Evolutionary conservation across 2,888 invertebrate genomes (phyloP).

Genomic region (Lucinisca nassula): DNA sequence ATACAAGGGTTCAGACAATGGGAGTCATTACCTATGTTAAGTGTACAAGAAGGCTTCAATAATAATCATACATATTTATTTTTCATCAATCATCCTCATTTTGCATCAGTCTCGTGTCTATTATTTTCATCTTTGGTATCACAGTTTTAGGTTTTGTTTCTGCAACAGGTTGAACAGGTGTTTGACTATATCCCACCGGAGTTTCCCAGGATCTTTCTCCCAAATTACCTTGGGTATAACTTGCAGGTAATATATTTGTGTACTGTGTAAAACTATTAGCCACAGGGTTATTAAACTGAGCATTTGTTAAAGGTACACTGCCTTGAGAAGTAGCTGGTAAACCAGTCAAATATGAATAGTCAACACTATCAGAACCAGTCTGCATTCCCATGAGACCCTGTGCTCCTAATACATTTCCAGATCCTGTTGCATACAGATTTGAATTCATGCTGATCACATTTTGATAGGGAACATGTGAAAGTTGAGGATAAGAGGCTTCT

Average conservation of each 20-base stretch:
- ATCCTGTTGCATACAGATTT: neutral
- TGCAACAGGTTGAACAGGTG: constrained; percentile 13
- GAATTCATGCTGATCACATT: neutral
- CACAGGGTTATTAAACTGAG: neutral
- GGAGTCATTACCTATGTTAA: no score
- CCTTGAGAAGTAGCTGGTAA: neutral
- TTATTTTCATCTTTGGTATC: constrained; percentile 68
- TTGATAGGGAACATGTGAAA: neutral
- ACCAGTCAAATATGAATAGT: neutral
- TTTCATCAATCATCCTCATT: constrained; percentile 66
- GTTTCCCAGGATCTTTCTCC: no score
- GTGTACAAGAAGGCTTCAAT: no score
- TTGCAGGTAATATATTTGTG: neutral
- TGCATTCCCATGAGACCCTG: neutral
- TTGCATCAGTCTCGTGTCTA: constrained; percentile 80
- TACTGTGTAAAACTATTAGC: neutral
- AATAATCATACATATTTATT: no score
- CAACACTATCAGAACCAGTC: neutral
- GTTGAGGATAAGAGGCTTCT: neutral
- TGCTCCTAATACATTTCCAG: neutral
- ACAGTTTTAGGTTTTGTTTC: constrained; percentile 35
- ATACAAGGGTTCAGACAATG: no score
- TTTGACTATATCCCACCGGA: neutral
- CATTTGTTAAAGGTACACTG: neutral
- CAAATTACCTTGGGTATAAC: neutral